A percentile compares a stretch with the other conserved stretches of the same genome.
Evolutionary conservation across 2,888 invertebrate species (phyloP).

Genomic region (Megamerina dolium): DNA sequence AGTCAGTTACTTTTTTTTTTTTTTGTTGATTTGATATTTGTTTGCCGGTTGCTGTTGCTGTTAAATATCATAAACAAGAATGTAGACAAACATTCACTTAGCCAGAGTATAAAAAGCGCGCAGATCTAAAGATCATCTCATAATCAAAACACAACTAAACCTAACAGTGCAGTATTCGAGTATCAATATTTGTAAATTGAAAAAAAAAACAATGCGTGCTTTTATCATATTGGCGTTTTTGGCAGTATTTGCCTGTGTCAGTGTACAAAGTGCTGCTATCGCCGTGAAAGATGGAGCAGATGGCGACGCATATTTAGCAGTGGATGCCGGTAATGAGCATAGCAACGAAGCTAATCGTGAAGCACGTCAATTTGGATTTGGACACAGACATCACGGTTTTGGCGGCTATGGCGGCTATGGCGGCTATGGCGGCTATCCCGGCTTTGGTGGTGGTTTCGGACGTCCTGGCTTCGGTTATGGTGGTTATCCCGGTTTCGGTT

Average conservation of each 20-base stretch:
- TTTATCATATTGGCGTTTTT: slow-evolving; percentile 1
- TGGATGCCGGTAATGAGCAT: slow-evolving; percentile 7
- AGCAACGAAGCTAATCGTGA: background rate
- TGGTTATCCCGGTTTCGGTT: slow-evolving; percentile 10
- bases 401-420: background rate
- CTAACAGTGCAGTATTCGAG: background rate
- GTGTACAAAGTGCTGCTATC: background rate
- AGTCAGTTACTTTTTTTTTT: too few species aligned
- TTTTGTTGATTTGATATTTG: too few species aligned
- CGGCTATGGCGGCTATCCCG: background rate
- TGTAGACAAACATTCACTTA: too few species aligned
- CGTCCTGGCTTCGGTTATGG: too few species aligned
- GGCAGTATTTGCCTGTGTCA: background rate
- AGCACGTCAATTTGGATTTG: slow-evolving; percentile 7
- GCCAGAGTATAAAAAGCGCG: too few species aligned
- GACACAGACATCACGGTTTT: too few species aligned
- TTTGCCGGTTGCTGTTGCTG: too few species aligned
- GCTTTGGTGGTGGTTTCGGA: slow-evolving; percentile 4
- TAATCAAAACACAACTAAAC: too few species aligned
- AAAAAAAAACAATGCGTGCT: slow-evolving; percentile 6
- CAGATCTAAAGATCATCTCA: too few species aligned
- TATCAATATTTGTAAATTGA: background rate
- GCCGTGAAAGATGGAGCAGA: too few species aligned
- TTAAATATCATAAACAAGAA: too few species aligned
- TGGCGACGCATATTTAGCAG: slow-evolving; percentile 3